phyloP scores from a whole-genome alignment of 1,140 invertebrate species.

The Rhizoglyphus robini region DNA sequence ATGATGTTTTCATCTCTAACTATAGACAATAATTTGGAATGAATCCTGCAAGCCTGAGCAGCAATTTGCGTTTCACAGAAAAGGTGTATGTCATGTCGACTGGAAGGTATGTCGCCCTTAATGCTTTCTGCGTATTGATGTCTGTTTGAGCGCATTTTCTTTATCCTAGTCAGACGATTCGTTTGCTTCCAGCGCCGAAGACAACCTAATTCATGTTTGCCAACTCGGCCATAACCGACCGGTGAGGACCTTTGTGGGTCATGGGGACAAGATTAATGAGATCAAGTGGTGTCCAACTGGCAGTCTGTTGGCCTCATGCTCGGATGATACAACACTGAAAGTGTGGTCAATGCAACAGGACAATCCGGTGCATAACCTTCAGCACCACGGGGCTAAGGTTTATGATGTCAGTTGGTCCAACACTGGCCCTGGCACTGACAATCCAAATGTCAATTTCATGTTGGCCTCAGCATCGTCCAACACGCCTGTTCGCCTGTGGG shows the following conservation, averaged over 20 bases:
- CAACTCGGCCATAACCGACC: slow-evolving; percentile 80
- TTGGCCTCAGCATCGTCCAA: slow-evolving; percentile 91
- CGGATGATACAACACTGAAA: slow-evolving; percentile 97
- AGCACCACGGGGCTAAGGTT: slow-evolving; percentile 96
- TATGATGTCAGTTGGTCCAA: slow-evolving; percentile 99
- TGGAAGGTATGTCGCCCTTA: slow-evolving; percentile 53
- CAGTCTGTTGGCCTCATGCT: slow-evolving; percentile 89
- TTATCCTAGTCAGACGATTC: slow-evolving; percentile 60
- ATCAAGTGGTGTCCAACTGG: slow-evolving; percentile 99
- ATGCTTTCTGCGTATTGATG: not conserved
- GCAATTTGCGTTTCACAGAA: slow-evolving; percentile 82
- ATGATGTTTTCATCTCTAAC: slow-evolving; percentile 20
- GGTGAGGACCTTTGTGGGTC: slow-evolving; percentile 94
- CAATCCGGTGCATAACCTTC: slow-evolving; percentile 85
- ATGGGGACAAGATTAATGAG: slow-evolving; percentile 97
- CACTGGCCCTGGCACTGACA: slow-evolving; percentile 86
- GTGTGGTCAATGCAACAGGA: slow-evolving; percentile 72
- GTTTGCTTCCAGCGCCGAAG: slow-evolving; percentile 97
- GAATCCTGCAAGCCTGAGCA: slow-evolving; percentile 91
- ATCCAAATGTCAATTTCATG: slow-evolving; percentile 92
- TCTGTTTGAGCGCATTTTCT: not conserved
- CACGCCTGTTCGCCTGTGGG: slow-evolving; percentile 86
- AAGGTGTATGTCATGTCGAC: slow-evolving; percentile 93
- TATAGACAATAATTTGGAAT: slow-evolving; percentile 95
- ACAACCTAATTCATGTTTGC: slow-evolving; percentile 97